Evolutionary conservation across 2,797 vertebrate genomes (phyloP), one percentile per base, ranked within the genome.

Genomic region (Gymnothorax reevesii): DNA sequence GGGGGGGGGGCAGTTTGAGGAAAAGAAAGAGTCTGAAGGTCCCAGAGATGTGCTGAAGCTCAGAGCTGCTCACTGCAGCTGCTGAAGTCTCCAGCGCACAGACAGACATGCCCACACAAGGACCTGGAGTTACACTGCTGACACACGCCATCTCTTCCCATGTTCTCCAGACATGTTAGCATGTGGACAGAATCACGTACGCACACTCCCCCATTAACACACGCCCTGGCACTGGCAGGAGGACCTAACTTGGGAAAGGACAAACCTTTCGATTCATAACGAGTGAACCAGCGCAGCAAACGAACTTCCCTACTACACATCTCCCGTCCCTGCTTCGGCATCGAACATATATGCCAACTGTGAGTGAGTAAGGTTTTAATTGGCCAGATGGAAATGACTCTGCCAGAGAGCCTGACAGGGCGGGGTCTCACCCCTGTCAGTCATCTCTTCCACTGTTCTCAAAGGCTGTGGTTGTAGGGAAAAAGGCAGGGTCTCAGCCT

Each of bases 361-460:
- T 94, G 94, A 92, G 92, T 93, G 94, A 94, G 93, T 95, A 94
- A 95, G 95, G 94, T 95, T 95, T 96, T 96, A 96, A 93, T 90
- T 89, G 91, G 88, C 92, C 91, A 91, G 91, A 95, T 94, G 95
- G 93, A 94, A 94, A 96, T 95, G 95, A 95, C 92, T 96, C 94
- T 95, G 94, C 94, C 95, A 96, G 95, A 93, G 92, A 91, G 91
- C 92, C 93, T 95, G 94, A 94, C 94, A 94, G 92, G 92, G 93
- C 93, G 91, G 92, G 91, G 94, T 95, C 93, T 95, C 91, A 90
- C 87, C 33, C 92, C 92, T 94, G 95, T 94, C 94, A 95, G 94
- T 94, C 88, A 84, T 91, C 90, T 94, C 90, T 92, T 92, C 92
- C 90, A 84, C 75, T 69, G 86, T 66, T 86, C 83, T 75, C 85